Conservation (phyloP, 2,113 vertebrate genomes). For the Chloropsis cyanopogon region DNA sequence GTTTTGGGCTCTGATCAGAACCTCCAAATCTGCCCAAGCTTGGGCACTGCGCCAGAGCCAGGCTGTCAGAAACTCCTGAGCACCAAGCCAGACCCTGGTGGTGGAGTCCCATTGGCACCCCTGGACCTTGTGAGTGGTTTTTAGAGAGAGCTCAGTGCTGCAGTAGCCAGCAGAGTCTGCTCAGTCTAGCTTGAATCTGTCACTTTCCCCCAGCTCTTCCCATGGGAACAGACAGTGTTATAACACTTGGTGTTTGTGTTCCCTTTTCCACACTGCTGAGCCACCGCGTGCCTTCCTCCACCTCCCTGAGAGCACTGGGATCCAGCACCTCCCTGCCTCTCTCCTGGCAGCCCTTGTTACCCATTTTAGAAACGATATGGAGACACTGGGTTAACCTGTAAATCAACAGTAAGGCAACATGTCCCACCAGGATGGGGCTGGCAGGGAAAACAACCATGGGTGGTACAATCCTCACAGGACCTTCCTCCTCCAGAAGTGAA, state of each 20-base stretch:
- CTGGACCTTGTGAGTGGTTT: not conserved
- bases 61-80: not conserved
- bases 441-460: not conserved
- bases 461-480: fast-evolving
- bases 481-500: not conserved
- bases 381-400: not conserved
- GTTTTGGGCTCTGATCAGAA: not conserved
- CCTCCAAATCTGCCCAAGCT: not conserved
- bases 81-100: not conserved
- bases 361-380: not conserved
- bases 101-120: fast-evolving
- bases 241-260: not conserved
- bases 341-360: not conserved
- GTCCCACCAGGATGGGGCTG: not conserved
- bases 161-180: not conserved
- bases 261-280: not conserved
- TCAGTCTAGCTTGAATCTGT: not conserved
- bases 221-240: not conserved
- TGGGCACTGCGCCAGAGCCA: not conserved
- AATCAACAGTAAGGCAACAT: fast-evolving
- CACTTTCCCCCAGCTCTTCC: not conserved
- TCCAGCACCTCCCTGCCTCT: not conserved
- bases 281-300: fast-evolving
- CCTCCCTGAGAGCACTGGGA: fast-evolving
- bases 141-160: fast-evolving